phyloP scores from a whole-genome alignment of 2,797 vertebrate species.

The Scolopax rusticola region DNA sequence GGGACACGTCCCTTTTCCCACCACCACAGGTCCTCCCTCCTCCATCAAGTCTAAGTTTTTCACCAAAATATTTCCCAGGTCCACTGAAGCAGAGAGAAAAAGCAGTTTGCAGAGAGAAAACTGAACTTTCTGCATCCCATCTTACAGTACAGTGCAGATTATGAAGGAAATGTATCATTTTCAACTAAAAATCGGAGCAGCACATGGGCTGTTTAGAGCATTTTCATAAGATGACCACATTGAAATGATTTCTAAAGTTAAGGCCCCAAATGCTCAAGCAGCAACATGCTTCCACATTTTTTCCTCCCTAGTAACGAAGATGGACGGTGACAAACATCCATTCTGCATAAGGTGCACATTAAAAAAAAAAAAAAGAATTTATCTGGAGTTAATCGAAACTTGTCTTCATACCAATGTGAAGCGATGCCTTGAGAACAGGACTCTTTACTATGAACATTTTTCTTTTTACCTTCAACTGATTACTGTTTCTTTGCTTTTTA shows the following conservation, averaged over 20 bases:
- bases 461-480: conserved; percentile 60
- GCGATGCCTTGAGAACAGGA: conserved; percentile 42
- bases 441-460: conserved; percentile 16
- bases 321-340: conserved; percentile 44
- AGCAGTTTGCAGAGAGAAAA: not conserved
- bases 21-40: not conserved
- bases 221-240: conserved; percentile 13
- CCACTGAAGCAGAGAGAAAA: not conserved
- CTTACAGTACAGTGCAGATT: not conserved
- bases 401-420: conserved; percentile 38
- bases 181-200: not conserved
- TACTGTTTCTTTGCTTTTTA: conserved; percentile 32
- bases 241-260: conserved; percentile 25
- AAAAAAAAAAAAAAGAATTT: conserved; percentile 11
- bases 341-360: conserved; percentile 43
- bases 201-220: not conserved
- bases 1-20: not conserved
- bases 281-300: conserved; percentile 30
- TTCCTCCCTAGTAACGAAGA: conserved; percentile 26
- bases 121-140: not conserved
- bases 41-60: not conserved
- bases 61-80: not conserved
- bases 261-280: not conserved
- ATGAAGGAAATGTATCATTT: not conserved
- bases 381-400: conserved; percentile 70